Evolutionary conservation across 2,113 vertebrate species (phyloP).

Genomic region (Proterorhinus semilunaris): DNA sequence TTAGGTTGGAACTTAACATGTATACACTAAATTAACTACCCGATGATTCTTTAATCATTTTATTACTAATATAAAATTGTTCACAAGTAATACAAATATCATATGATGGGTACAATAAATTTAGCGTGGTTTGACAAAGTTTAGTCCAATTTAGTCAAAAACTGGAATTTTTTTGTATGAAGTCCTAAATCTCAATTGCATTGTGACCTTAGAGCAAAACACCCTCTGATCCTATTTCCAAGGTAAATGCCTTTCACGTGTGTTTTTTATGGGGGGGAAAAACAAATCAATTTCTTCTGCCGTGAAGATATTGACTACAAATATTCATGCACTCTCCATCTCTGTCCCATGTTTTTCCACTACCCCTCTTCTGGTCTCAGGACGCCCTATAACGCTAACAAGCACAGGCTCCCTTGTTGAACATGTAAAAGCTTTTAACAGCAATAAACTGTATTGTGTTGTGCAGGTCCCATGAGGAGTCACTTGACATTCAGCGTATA

Average conservation of each 20-base stretch:
- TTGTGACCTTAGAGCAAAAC: slow-evolving; percentile 2
- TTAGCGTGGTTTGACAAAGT: too few relatives aligned
- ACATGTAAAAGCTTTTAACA: slow-evolving; percentile 55
- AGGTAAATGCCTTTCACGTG: neutral
- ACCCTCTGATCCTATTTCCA: neutral
- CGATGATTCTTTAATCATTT: too few relatives aligned
- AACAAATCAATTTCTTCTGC: too few relatives aligned
- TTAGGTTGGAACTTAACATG: neutral
- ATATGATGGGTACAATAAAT: too few relatives aligned
- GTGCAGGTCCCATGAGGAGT: slow-evolving; percentile 31
- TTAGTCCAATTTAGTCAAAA: too few relatives aligned
- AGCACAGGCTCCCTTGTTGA: slow-evolving; percentile 6
- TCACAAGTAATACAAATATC: too few relatives aligned
- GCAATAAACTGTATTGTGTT: slow-evolving; percentile 43
- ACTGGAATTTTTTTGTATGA: neutral
- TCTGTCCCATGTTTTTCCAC: neutral
- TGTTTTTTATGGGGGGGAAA: neutral
- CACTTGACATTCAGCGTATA: slow-evolving; percentile 54
- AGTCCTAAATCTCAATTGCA: neutral
- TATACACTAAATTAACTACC: neutral
- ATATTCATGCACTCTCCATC: neutral
- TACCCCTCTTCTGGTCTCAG: slow-evolving; percentile 15
- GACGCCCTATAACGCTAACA: neutral
- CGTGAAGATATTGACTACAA: neutral
- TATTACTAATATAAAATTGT: too few relatives aligned